Evolutionary conservation across 64 coral and sea anemone species (phyloP).

Genomic region (Stylophora pistillata): DNA sequence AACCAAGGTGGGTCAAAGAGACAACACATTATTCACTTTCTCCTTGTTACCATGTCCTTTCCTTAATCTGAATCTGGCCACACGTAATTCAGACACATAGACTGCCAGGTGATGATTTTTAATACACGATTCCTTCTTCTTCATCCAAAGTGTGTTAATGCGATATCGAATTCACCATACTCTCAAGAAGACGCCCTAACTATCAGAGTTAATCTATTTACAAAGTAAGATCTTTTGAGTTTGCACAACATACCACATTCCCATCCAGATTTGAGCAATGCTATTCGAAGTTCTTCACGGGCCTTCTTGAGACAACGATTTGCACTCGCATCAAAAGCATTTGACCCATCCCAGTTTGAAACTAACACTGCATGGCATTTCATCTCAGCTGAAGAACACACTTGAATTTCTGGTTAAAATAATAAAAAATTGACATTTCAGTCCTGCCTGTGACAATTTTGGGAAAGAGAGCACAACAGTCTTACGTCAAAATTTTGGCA

Average conservation of each 20-base stretch:
- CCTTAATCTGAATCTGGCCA: no score
- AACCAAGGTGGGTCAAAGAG: no score
- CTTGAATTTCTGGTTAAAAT: background rate
- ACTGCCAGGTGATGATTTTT: no score
- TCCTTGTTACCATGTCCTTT: no score
- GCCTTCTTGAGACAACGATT: background rate
- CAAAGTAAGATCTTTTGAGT: background rate
- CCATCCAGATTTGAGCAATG: conserved; percentile 6
- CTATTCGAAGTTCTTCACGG: background rate
- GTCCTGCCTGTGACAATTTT: no score
- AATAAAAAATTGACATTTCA: background rate
- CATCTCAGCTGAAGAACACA: background rate
- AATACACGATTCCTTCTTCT: no score
- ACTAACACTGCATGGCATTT: background rate
- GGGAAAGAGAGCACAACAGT: no score
- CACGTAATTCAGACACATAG: no score
- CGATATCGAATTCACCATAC: no score
- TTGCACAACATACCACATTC: background rate
- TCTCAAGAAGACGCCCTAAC: background rate
- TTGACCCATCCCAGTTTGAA: background rate
- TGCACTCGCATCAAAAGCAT: background rate
- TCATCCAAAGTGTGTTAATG: no score
- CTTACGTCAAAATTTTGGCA: no score
- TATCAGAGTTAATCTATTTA: background rate
- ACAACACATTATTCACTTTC: no score